phyloP scores from a whole-genome alignment of 2,797 vertebrate genomes.

The Anas acuta region DNA sequence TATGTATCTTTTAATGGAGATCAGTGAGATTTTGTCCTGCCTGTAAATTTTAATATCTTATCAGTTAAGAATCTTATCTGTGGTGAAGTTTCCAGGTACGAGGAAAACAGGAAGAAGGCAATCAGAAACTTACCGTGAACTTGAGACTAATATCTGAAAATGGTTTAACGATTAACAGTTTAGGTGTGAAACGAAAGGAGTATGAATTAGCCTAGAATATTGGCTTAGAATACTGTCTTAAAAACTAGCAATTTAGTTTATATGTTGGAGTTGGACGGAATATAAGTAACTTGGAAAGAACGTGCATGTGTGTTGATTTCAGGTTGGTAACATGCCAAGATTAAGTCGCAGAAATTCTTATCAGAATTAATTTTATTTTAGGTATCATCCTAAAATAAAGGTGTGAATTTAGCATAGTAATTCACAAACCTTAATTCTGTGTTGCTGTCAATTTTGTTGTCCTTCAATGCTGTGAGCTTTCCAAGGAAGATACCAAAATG shows the following conservation, averaged over 20 bases:
- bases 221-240: neutral
- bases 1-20: neutral
- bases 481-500: neutral
- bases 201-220: neutral
- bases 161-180: slow-evolving; percentile 6
- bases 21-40: neutral
- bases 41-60: neutral
- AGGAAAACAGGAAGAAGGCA: neutral
- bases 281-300: neutral
- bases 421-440: neutral
- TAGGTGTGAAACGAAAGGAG: neutral
- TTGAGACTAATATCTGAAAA: slow-evolving; percentile 16
- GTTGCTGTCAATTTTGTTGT: neutral
- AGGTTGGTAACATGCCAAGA: neutral
- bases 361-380: neutral
- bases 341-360: neutral
- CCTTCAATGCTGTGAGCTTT: neutral
- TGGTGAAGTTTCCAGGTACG: neutral
- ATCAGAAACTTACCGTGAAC: neutral
- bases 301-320: neutral
- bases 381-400: neutral
- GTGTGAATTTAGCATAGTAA: neutral
- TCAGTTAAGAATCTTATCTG: neutral
- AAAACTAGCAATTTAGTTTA: neutral
- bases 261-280: neutral